These are phyloP conservation scores for Dendrocincla fuliginosa DNA, from an alignment of 2,797 vertebrate genomes.

Conservation along the genomic window DNA sequence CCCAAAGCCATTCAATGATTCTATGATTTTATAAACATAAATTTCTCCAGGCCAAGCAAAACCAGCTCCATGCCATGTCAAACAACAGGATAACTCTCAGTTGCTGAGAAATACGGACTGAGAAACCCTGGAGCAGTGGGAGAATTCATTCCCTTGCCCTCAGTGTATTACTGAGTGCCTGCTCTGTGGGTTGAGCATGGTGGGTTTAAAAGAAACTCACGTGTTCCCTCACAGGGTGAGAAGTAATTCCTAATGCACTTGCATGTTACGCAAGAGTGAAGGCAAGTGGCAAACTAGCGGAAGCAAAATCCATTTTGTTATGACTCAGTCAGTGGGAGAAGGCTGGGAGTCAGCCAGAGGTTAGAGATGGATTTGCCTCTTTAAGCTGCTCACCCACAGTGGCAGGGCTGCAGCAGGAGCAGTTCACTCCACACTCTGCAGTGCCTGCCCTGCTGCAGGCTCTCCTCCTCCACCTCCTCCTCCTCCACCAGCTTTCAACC, in stretches of 20 bases:
- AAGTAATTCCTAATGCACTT: neutral
- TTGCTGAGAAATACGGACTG: neutral
- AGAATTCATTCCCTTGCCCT: neutral
- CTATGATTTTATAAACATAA: neutral
- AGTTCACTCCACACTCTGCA: neutral
- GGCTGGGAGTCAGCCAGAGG: neutral
- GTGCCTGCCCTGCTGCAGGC: neutral
- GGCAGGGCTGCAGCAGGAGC: neutral
- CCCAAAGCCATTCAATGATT: neutral
- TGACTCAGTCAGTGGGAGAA: neutral
- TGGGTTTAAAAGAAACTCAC: neutral
- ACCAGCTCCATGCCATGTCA: neutral
- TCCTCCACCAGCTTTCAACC: neutral
- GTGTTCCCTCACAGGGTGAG: fast-evolving
- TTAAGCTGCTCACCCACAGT: neutral
- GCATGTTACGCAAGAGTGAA: neutral
- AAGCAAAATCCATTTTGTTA: neutral
- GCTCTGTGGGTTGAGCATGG: neutral
- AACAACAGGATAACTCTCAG: neutral
- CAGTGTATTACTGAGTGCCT: neutral
- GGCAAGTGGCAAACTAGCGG: neutral
- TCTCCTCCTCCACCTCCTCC: neutral
- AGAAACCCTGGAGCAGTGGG: neutral
- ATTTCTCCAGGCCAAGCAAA: neutral
- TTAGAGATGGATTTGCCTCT: neutral